phyloP scores from a whole-genome alignment of 2,113 vertebrate species.

The Asarcornis scutulata region DNA sequence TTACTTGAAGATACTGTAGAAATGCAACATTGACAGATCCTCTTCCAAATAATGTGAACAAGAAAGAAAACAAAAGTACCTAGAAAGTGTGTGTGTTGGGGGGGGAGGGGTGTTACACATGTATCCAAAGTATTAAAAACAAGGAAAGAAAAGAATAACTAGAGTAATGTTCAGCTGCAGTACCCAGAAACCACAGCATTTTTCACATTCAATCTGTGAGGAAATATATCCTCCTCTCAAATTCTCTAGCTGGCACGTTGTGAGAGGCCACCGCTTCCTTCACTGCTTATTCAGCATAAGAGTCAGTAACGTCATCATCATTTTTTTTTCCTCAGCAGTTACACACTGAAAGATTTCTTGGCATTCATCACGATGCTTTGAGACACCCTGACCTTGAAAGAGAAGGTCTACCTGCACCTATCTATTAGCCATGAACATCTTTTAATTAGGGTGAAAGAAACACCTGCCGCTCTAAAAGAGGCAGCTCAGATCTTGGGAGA shows the following conservation, averaged over 20 bases:
- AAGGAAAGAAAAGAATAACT: not conserved
- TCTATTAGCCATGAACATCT: not conserved
- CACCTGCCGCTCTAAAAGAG: not conserved
- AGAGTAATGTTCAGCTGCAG: not conserved
- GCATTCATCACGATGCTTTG: not conserved
- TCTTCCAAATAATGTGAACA: not conserved
- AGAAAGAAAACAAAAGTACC: not conserved
- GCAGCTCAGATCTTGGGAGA: not conserved
- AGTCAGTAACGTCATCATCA: not conserved
- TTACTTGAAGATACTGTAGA: not conserved
- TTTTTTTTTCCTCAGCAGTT: not conserved
- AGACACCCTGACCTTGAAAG: not conserved
- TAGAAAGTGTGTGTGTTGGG: not conserved
- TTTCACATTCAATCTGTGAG: not conserved
- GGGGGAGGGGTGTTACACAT: not conserved
- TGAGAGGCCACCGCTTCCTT: not conserved
- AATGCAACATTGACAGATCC: not conserved
- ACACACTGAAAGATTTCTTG: not conserved
- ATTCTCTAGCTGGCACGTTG: not conserved
- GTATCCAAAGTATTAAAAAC: not conserved
- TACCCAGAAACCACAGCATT: not conserved
- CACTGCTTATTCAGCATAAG: not conserved
- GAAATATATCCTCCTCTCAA: not conserved
- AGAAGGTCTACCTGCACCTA: not conserved
- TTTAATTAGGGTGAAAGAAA: not conserved